A percentile compares a stretch with the other conserved stretches of the same genome.
phyloP scores from a whole-genome alignment of 2,797 vertebrate species.

The Platalea minor region DNA sequence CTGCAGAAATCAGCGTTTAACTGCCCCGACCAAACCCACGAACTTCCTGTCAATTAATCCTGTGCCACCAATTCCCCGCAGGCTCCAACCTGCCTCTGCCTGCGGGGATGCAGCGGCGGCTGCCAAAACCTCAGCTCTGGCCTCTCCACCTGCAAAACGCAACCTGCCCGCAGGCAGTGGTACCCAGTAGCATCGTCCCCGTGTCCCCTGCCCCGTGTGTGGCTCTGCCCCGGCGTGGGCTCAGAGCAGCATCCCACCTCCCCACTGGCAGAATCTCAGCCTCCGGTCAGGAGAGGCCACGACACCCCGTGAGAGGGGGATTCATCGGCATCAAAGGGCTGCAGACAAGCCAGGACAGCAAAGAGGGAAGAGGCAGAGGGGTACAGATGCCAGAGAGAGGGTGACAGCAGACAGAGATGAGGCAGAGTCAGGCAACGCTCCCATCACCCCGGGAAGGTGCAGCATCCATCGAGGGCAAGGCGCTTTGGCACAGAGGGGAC shows the following conservation, averaged over 20 bases:
- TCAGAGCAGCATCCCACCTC: not conserved
- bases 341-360: conserved; percentile 69
- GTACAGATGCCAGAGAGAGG: not conserved
- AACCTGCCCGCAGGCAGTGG: rapidly evolving
- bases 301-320: not conserved
- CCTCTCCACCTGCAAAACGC: not conserved
- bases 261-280: not conserved
- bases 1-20: not conserved
- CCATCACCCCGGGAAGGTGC: conserved; percentile 20
- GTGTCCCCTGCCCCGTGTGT: rapidly evolving
- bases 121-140: not conserved
- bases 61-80: not conserved
- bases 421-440: not conserved
- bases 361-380: not conserved
- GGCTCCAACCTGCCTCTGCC: not conserved
- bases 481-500: not conserved
- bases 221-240: not conserved
- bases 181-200: not conserved
- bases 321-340: not conserved
- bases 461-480: conserved; percentile 29
- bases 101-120: not conserved
- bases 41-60: conserved; percentile 7
- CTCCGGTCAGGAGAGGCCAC: not conserved
- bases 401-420: not conserved
- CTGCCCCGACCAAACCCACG: not conserved